These are phyloP conservation scores for Archocentrus centrarchus DNA, from an alignment of 2,113 vertebrate species.

Conservation along the genomic window DNA sequence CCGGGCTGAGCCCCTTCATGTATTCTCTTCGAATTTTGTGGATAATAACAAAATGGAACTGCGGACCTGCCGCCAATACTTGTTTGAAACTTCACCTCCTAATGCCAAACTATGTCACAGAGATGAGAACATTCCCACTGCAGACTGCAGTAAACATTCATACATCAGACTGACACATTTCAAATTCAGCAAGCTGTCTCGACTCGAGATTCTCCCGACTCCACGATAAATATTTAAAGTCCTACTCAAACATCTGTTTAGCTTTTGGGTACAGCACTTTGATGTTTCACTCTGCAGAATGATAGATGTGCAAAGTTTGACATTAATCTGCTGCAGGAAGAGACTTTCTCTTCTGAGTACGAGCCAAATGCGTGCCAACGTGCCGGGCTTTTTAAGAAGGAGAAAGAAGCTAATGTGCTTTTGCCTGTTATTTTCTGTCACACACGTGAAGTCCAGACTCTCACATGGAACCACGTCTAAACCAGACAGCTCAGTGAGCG, in stretches of 20 bases:
- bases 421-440: neutral
- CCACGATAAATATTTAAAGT: constrained; percentile 1
- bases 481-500: neutral
- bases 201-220: neutral
- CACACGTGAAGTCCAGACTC: neutral
- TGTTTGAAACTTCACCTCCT: neutral
- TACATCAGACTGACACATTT: neutral
- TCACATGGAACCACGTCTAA: neutral
- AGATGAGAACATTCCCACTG: neutral
- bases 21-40: neutral
- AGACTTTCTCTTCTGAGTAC: neutral
- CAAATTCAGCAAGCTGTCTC: neutral
- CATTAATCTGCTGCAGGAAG: neutral
- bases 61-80: neutral
- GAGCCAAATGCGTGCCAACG: fast-evolving
- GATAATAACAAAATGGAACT: neutral
- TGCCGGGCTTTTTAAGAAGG: neutral
- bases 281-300: neutral
- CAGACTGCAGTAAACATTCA: neutral
- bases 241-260: neutral
- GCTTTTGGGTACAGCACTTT: neutral
- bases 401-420: neutral
- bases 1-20: neutral
- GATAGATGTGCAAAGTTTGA: neutral
- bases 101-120: neutral